Evolutionary conservation across 2,113 vertebrate genomes (phyloP), one percentile per base, ranked within the genome.

Genomic region (Cyprinodon variegatus): DNA sequence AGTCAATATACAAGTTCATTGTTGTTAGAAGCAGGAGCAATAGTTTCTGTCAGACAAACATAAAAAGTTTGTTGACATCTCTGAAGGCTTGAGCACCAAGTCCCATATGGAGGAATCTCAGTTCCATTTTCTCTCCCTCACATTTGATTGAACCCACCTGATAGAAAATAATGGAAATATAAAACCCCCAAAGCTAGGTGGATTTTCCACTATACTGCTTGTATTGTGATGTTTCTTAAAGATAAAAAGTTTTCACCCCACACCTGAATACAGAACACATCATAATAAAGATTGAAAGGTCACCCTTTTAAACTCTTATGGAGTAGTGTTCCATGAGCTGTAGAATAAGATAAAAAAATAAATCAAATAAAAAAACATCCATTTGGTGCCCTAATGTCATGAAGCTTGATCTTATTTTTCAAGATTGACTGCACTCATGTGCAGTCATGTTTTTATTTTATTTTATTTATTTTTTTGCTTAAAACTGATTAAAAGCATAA

Each of bases 1-100:
- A 84, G 84, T 90, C 90, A 67, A 85, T 89, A 79, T 76, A 81
- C 77, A 78, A 84, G 77, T 83, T 77, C 61, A 76, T 66, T 53
- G 72, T 76, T 78, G 74, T 69, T 38, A 60, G 69, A 66, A 40
- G 75, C 64, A 50, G n/a, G 29, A 76, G 64, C 74, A 67, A 53
- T 69, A 53, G 45, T 78, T 88, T 86, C 64, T 69, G 75, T 76
- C 3, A 0, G 59, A 66, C 68, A 74, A 83, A 82, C 69, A 79
- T 84, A 60, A 36, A 70, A 88, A 81, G 75, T 84, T 86, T 86
- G 43, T 72, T 81, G 61, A 80, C n/a, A 65, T 22, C 36, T 61
- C 66, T 65, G 68, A 70, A 73, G 81, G 36, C 5, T 67, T 68
- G 20, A 66, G 17, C 39, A 71, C 11, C 3, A 69, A 61, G 70